Percentiles rank a stretch among this genome's conserved stretches.
These are phyloP conservation scores for Chymomyza procnemis DNA, from an alignment of 2,888 invertebrate species.

Conservation along the genomic window DNA sequence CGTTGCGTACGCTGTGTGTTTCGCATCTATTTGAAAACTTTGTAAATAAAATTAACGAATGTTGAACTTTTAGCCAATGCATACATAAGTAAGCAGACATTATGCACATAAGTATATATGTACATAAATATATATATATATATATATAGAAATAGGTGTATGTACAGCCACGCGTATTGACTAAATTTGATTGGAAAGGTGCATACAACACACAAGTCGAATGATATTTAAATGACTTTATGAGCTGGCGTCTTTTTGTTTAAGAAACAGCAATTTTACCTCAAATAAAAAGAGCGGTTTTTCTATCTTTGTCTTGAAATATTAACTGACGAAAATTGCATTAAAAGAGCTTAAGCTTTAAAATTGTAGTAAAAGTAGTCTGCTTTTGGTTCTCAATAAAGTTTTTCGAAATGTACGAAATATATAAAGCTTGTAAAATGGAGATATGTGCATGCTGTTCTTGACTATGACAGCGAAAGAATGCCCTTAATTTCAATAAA, in stretches of 20 bases:
- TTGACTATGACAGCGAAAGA: too few relatives aligned
- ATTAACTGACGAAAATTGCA: too few relatives aligned
- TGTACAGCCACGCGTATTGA: neutral
- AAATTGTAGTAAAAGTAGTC: too few relatives aligned
- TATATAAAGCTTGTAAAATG: too few relatives aligned
- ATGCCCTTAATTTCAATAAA: too few relatives aligned
- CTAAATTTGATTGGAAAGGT: neutral
- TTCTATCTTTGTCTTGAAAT: too few relatives aligned
- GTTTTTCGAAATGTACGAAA: too few relatives aligned
- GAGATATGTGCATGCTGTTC: too few relatives aligned
- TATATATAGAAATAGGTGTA: too few relatives aligned
- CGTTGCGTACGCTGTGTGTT: constrained; percentile 20
- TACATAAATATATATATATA: neutral
- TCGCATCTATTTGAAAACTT: constrained; percentile 52
- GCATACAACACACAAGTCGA: neutral
- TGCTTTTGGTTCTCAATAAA: too few relatives aligned
- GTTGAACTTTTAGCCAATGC: constrained; percentile 43
- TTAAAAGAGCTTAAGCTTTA: too few relatives aligned
- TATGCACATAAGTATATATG: neutral
- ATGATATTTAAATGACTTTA: neutral
- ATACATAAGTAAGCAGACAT: constrained; percentile 3
- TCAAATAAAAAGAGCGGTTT: too few relatives aligned
- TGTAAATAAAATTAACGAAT: constrained; percentile 67
- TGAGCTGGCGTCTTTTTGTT: neutral
- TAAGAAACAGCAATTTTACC: neutral